Percentiles rank a stretch among this genome's conserved stretches.
Conservation (phyloP, 2,888 invertebrate species). For the Diaprepes abbreviatus region DNA sequence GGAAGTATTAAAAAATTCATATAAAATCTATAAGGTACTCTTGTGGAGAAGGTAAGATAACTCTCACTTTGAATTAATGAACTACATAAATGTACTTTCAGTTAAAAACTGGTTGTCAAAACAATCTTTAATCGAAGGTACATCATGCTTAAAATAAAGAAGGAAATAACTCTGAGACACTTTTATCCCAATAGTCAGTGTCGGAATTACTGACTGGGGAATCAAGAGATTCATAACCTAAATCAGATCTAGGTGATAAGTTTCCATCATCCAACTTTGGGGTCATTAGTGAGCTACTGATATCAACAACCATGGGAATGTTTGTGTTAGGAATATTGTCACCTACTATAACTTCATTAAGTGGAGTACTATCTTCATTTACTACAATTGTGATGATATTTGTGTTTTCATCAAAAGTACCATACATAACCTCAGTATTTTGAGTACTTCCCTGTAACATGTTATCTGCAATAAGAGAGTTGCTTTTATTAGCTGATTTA, state of each 20-base stretch:
- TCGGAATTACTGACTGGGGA: conserved; percentile 68
- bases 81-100: conserved; percentile 1
- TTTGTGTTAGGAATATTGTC: conserved; percentile 2
- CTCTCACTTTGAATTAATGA: not conserved
- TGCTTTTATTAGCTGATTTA: conserved; percentile 42
- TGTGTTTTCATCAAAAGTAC: conserved; percentile 79
- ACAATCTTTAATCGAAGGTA: not conserved
- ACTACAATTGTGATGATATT: conserved; percentile 82
- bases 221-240: conserved; percentile 77
- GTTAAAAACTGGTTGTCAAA: not conserved
- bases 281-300: conserved; percentile 40
- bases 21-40: not conserved
- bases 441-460: not conserved
- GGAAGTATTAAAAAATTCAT: not conserved
- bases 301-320: conserved; percentile 43
- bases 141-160: conserved; percentile 72
- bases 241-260: conserved; percentile 69
- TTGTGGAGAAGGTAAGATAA: not conserved
- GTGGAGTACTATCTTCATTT: conserved; percentile 73
- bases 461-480: conserved; percentile 21
- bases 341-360: conserved; percentile 52
- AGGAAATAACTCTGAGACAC: conserved; percentile 84
- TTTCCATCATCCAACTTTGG: conserved; percentile 44
- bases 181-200: conserved; percentile 79
- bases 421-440: conserved; percentile 72